Base-by-base conservation (phyloP, 2,888 invertebrate genomes). In the Himalopsyche japonica region DNA sequence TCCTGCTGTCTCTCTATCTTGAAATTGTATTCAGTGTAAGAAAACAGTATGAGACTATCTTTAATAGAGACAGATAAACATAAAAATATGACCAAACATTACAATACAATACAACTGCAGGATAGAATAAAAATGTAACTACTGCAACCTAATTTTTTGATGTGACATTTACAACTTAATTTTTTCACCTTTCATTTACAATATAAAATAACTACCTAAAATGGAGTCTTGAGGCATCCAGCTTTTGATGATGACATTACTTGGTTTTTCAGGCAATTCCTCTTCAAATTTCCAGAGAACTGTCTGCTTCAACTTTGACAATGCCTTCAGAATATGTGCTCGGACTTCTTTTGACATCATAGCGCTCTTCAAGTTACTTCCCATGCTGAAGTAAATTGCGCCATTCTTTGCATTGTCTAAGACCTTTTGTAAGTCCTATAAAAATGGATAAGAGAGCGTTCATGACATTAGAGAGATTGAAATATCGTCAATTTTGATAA, bases 331-430 rank as follows among this genome's bases (percentile, higher is more conserved):
- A 5, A 93, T 86, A 0, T 87, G 88, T 6, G 84, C 86, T 84
- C 90, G 90, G 1, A 90, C 84, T 32, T 89, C 87, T 0, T 89
- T 88, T 0, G 92, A 90, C 85, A 92, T 88, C 0, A 88, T 87
- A n/a, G 89, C 89, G 79, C 91, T 90, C 78, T 89, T 89, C 15
- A 92, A 82, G 49, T 90, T 90, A 0, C 92, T 90, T 0, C 93
- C 93, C 90, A 93, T 89, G 83, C 92, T 93, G 88, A 93, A 93
- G 88, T 90, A 92, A 64, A 93, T 90, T 0, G 91, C 91, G 1
- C 93, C 93, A 80, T 92, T 80, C 82, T 90, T 90, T 0, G 92
- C 89, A 5, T 88, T 88, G 80, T 92, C 91, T 88, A 93, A 88
- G 18, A 91, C 88, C 80, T 89, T 89, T 88, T 91, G 88, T 1